Percentiles rank a stretch among this genome's conserved stretches.
These are phyloP conservation scores for Lasioglossum malachurum DNA, from an alignment of 2,888 invertebrate species.

Conservation along the genomic window DNA sequence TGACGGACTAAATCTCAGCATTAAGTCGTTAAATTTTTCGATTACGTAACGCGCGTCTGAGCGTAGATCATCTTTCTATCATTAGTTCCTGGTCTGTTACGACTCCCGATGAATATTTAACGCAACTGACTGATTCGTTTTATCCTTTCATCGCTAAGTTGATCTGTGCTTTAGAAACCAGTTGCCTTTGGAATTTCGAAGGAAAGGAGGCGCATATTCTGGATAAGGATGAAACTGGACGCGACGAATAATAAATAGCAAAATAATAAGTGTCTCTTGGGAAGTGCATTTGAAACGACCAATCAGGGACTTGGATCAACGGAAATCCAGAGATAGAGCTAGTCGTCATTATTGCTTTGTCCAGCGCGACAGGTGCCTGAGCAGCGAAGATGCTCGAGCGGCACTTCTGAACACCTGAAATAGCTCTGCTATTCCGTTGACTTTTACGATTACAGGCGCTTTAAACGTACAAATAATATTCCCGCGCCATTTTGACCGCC, in stretches of 20 bases:
- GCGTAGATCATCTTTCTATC: conserved; percentile 31
- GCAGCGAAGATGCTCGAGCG: not conserved
- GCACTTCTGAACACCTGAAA: conserved; percentile 2
- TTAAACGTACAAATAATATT: conserved; percentile 21
- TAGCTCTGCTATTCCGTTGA: conserved; percentile 21
- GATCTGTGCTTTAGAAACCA: conserved; percentile 24
- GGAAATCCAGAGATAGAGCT: conserved; percentile 27
- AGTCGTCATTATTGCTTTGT: conserved; percentile 44
- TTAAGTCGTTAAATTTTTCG: conserved; percentile 36
- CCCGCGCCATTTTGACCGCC: conserved; percentile 13
- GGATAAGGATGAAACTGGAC: conserved; percentile 13
- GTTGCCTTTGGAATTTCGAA: conserved; percentile 25
- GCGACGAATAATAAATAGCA: not conserved
- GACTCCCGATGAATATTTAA: conserved; percentile 39
- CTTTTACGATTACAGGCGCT: conserved; percentile 27
- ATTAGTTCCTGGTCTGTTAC: conserved; percentile 33
- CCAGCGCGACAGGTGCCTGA: conserved; percentile 53
- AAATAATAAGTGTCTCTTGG: conserved; percentile 1
- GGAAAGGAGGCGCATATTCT: not conserved
- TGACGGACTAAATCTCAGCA: not conserved
- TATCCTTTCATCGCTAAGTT: conserved; percentile 34
- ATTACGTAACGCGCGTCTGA: conserved; percentile 23
- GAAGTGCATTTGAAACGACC: conserved; percentile 17
- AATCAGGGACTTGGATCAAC: conserved; percentile 33
- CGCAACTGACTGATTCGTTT: conserved; percentile 41